phyloP scores from a whole-genome alignment of 2,113 vertebrate genomes.

The Atrichornis clamosus region DNA sequence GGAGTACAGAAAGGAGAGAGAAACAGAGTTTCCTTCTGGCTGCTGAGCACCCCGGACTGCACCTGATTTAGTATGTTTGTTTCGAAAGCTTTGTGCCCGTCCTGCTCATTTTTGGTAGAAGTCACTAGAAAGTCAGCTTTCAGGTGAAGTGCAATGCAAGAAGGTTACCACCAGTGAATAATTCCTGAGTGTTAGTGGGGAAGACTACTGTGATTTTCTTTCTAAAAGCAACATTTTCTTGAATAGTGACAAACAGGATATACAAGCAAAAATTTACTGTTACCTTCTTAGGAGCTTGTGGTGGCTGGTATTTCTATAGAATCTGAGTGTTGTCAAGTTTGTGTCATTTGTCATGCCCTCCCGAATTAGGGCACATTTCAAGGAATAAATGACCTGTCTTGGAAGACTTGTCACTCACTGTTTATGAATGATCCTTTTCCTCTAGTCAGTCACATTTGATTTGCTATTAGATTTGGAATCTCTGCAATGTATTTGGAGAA shows the following conservation, averaged over 20 bases:
- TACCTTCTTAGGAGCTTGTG: neutral
- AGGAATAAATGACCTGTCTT: neutral
- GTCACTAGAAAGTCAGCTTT: slow-evolving; percentile 16
- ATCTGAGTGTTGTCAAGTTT: neutral
- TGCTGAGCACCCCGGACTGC: neutral
- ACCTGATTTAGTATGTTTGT: neutral
- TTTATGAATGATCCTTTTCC: neutral
- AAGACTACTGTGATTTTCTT: neutral
- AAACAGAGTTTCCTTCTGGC: neutral
- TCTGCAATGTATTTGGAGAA: neutral
- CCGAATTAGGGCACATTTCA: neutral
- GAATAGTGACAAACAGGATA: neutral
- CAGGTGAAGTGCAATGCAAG: neutral
- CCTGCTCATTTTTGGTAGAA: neutral
- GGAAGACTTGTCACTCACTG: neutral
- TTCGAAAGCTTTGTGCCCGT: neutral
- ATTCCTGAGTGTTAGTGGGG: neutral
- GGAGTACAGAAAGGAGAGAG: neutral
- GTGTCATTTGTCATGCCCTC: too few species aligned
- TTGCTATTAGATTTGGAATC: neutral
- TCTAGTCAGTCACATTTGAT: neutral
- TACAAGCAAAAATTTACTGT: neutral
- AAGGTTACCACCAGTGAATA: neutral
- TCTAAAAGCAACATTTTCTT: neutral
- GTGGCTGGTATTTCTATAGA: neutral